These are phyloP conservation scores for Okamejei kenojei DNA, from an alignment of 2,797 vertebrate genomes.

Conservation along the genomic window DNA sequence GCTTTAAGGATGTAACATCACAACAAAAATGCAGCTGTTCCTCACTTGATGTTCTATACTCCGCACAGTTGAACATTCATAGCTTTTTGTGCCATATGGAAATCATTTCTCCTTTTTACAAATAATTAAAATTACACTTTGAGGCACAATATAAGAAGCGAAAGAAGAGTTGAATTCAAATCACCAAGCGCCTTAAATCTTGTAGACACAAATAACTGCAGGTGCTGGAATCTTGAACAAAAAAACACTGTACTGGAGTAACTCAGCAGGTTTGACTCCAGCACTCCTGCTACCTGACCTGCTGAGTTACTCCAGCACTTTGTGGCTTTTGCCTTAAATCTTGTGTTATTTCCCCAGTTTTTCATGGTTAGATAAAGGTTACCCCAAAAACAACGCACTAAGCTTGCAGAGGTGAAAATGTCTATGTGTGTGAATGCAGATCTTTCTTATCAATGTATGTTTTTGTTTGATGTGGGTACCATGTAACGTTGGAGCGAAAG, in stretches of 20 bases:
- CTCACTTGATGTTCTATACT: background rate
- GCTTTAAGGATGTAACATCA: slow-evolving; percentile 25
- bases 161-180: background rate
- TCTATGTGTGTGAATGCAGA: background rate
- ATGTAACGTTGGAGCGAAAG: background rate
- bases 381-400: background rate
- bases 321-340: too few species aligned
- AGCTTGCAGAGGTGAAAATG: background rate
- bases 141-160: background rate
- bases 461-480: too few species aligned
- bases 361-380: background rate
- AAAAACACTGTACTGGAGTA: too few species aligned
- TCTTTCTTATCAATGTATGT: background rate
- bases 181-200: background rate
- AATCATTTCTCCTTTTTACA: background rate
- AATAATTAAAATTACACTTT: slow-evolving; percentile 22
- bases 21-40: slow-evolving; percentile 20
- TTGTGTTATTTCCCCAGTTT: background rate
- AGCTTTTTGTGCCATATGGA: background rate
- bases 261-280: too few species aligned
- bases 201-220: background rate
- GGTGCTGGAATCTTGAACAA: too few species aligned
- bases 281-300: too few species aligned
- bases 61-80: background rate
- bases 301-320: too few species aligned